phyloP scores from a whole-genome alignment of 2,797 vertebrate species.

The Anguilla pacifica region DNA sequence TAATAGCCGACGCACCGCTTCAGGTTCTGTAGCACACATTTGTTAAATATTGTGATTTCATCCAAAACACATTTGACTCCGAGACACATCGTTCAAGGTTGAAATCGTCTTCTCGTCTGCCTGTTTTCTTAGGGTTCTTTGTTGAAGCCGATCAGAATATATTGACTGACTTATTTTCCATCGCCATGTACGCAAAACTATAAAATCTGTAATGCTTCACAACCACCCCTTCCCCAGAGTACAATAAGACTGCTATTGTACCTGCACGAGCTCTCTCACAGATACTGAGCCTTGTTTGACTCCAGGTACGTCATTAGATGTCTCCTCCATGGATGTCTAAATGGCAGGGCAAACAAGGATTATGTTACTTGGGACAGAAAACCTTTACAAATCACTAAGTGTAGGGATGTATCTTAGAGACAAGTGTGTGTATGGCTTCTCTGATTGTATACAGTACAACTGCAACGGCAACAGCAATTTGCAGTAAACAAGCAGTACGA shows the following conservation, averaged over 20 bases:
- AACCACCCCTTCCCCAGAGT: neutral
- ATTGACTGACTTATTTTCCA: neutral
- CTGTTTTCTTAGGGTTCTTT: neutral
- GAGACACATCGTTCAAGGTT: neutral
- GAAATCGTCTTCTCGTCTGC: neutral
- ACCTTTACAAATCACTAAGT: neutral
- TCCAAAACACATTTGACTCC: too few species aligned
- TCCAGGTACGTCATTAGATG: slow-evolving; percentile 34
- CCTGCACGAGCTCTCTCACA: slow-evolving; percentile 68
- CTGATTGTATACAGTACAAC: neutral
- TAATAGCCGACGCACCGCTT: too few species aligned
- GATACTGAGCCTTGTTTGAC: slow-evolving; percentile 61
- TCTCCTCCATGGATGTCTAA: slow-evolving; percentile 28
- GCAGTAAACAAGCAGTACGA: neutral
- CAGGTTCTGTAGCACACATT: too few species aligned
- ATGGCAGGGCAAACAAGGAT: slow-evolving; percentile 36
- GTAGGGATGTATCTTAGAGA: neutral
- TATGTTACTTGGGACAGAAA: slow-evolving; percentile 21
- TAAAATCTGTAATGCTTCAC: neutral
- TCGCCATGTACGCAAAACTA: too few species aligned
- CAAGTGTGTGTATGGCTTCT: neutral
- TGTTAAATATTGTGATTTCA: too few species aligned
- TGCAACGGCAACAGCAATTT: neutral
- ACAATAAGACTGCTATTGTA: slow-evolving; percentile 46
- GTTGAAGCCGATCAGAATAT: slow-evolving; percentile 4